phyloP scores from a whole-genome alignment of 2,888 invertebrate species.

The Pheosia gnoma region DNA sequence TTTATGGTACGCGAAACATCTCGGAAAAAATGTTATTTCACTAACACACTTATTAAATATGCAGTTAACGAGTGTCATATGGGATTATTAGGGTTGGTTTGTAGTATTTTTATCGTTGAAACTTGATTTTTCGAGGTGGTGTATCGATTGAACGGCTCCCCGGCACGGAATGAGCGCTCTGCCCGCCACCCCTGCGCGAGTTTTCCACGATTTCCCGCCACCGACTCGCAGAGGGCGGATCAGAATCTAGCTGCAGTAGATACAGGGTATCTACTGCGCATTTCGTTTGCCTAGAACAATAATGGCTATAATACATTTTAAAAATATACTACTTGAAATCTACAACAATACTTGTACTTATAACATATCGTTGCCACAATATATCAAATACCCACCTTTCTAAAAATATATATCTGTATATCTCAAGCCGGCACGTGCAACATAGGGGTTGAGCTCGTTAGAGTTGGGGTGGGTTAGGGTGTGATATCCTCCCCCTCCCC shows the following conservation, averaged over 20 bases:
- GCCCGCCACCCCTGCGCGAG: constrained; percentile 68
- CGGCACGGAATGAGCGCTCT: constrained; percentile 67
- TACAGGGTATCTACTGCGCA: constrained; percentile 44
- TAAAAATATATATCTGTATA: background rate
- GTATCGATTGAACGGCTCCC: constrained; percentile 78
- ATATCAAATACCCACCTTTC: too few species aligned
- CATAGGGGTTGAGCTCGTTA: constrained; percentile 46
- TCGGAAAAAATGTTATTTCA: constrained; percentile 24
- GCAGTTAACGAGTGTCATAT: constrained; percentile 18
- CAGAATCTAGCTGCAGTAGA: constrained; percentile 33
- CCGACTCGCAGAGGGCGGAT: constrained; percentile 39
- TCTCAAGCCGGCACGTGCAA: constrained; percentile 20
- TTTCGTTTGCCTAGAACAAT: constrained; percentile 39
- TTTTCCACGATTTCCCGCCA: constrained; percentile 78
- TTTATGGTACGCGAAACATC: constrained; percentile 36
- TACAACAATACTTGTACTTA: too few species aligned
- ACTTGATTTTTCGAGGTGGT: constrained; percentile 47
- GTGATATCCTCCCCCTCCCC: constrained; percentile 14
- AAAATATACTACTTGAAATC: too few species aligned
- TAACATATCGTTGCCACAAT: too few species aligned
- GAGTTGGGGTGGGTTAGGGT: constrained; percentile 61
- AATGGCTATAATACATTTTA: too few species aligned
- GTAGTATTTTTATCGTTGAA: constrained; percentile 30
- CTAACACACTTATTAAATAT: constrained; percentile 20
- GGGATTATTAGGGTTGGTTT: constrained; percentile 28